Evolutionary conservation across 2,797 vertebrate genomes (phyloP).

Genomic region (Fratercula arctica): DNA sequence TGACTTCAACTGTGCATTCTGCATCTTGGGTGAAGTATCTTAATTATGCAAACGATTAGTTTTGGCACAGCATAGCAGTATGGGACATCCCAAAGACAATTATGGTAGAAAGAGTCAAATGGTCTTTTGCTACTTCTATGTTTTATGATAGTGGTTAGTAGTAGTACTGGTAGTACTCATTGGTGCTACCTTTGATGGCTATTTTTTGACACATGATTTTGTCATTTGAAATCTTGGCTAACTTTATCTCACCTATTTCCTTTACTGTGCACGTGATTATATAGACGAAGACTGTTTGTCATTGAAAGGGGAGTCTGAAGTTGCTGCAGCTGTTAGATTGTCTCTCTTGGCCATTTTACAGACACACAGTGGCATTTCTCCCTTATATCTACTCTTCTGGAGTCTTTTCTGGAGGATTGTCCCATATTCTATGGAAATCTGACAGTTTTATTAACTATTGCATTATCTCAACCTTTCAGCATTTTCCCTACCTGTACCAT

Average conservation of each 20-base stretch:
- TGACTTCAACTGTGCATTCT: not conserved
- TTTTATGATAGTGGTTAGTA: not conserved
- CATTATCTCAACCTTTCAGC: not conserved
- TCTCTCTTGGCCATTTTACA: not conserved
- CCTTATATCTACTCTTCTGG: not conserved
- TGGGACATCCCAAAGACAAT: not conserved
- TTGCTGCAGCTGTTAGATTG: not conserved
- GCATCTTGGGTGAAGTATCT: not conserved
- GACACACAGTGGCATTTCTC: not conserved
- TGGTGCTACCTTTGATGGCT: not conserved
- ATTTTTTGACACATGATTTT: not conserved
- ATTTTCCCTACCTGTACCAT: not conserved
- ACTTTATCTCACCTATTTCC: not conserved
- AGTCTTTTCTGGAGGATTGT: not conserved
- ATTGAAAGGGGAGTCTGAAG: not conserved
- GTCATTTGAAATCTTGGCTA: not conserved
- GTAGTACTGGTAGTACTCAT: not conserved
- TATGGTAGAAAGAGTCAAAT: not conserved
- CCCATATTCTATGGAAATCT: not conserved
- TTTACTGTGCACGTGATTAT: not conserved
- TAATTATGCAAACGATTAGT: not conserved
- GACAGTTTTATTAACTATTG: not conserved
- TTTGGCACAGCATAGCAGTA: not conserved
- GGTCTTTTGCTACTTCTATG: not conserved
- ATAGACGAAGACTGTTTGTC: not conserved